Base-by-base conservation (phyloP, 1,140 invertebrate genomes). In the Eupeodes corollae region DNA sequence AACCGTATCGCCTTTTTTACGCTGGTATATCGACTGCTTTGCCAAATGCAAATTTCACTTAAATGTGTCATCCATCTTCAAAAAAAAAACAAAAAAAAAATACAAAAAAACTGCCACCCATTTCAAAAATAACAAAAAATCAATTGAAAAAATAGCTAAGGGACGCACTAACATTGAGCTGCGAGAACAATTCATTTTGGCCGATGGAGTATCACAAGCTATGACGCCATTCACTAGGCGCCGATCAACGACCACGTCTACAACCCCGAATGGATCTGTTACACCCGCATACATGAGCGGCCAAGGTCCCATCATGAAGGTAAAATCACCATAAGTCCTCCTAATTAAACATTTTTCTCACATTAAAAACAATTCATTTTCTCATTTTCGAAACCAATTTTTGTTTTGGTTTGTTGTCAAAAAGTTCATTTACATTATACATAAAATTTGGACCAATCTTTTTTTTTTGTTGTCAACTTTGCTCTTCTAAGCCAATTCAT, bases 141-240 rank as follows among this genome's bases (percentile, higher is more conserved):
- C 46, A 6, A 44, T 31, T 41, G 40, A 47, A 55, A 12, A 61
- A 63, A 42, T 80, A 96, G 94, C 93, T 75, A 98, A 97, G 78
- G 95, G 95, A 79, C 85, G 94, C 75, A 98, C 95, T 70, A 98
- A 98, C 79, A 91, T 97, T 73, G 95, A 98, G 77, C 83, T 98
- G 66, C 80, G 94, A 59, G 94, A 98, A 75, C 91, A 97, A 79
- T 98, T 98, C 77, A 95, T 97, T 70, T 75, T 98, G 77, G 91
- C 94, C 57, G 88, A 95, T 70, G 92, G 93, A 64, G 92, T 96
- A 52, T 94, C 90, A 67, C 93, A 97, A 77, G 88, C 88, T 63
- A 95, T 98, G 91, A 87, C 91, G 60, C 88, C 90, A 57, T 97
- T 98, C 80, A 87, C 86, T 73, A 76, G 86, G 56, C 88, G 88